These are phyloP conservation scores for Isichthys henryi DNA, from an alignment of 2,113 vertebrate genomes.

Conservation along the genomic window DNA sequence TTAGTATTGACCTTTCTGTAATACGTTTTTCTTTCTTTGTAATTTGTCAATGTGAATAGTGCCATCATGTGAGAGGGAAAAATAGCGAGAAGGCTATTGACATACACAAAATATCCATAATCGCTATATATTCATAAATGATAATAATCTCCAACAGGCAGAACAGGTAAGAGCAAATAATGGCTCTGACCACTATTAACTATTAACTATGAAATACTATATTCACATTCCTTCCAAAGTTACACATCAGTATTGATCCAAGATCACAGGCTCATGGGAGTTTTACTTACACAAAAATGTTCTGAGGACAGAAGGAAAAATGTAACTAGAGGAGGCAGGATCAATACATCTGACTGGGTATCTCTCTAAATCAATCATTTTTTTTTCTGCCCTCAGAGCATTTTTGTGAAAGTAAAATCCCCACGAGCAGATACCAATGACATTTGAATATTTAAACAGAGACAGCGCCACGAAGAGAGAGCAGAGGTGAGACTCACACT, in stretches of 20 bases:
- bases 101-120: background rate
- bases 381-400: too few species aligned
- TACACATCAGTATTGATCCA: background rate
- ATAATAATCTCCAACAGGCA: background rate
- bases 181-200: background rate
- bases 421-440: background rate
- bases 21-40: background rate
- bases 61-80: background rate
- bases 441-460: background rate
- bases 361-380: too few species aligned
- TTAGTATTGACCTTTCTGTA: conserved; percentile 8
- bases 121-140: background rate
- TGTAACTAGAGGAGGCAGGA: too few species aligned
- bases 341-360: too few species aligned
- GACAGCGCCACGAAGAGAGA: background rate
- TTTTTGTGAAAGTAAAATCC: too few species aligned
- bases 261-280: background rate
- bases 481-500: background rate
- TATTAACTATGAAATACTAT: background rate
- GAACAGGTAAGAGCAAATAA: background rate
- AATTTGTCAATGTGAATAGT: background rate
- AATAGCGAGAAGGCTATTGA: background rate
- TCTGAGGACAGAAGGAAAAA: too few species aligned
- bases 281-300: too few species aligned
- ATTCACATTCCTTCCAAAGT: background rate